phyloP scores from a whole-genome alignment of 1,140 invertebrate species.

The Helicorthomorpha holstii region DNA sequence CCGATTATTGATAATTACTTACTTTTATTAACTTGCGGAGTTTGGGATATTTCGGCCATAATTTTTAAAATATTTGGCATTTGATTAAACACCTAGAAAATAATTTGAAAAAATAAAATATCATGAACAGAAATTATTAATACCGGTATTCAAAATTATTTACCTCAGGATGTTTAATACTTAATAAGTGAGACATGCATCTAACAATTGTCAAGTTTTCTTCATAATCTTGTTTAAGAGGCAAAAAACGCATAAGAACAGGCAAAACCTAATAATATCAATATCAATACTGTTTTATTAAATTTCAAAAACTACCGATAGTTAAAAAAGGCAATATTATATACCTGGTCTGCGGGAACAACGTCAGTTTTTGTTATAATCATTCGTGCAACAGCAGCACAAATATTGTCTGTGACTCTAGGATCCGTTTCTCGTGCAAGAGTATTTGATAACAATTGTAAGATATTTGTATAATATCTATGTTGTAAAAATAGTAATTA shows the following conservation, averaged over 20 bases:
- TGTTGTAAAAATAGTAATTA: slow-evolving; percentile 13
- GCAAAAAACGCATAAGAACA: slow-evolving; percentile 48
- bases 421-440: slow-evolving; percentile 40
- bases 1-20: too few species aligned
- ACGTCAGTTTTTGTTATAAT: slow-evolving; percentile 42
- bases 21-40: background rate
- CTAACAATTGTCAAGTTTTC: slow-evolving; percentile 53
- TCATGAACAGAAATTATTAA: background rate
- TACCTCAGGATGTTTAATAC: slow-evolving; percentile 31
- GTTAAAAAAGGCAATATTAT: slow-evolving; percentile 8
- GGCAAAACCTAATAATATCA: slow-evolving; percentile 42
- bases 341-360: slow-evolving; percentile 44
- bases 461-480: slow-evolving; percentile 41
- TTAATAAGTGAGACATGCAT: slow-evolving; percentile 42
- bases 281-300: slow-evolving; percentile 9
- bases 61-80: background rate
- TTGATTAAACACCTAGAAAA: background rate
- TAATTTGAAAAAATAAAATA: background rate
- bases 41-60: background rate
- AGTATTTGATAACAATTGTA: slow-evolving; percentile 43
- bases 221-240: slow-evolving; percentile 51
- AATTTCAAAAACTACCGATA: slow-evolving; percentile 1
- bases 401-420: slow-evolving; percentile 53
- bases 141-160: background rate
- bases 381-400: slow-evolving; percentile 53